These are phyloP conservation scores for Lepisosteus osseus DNA, from an alignment of 2,113 vertebrate species.

Conservation along the genomic window DNA sequence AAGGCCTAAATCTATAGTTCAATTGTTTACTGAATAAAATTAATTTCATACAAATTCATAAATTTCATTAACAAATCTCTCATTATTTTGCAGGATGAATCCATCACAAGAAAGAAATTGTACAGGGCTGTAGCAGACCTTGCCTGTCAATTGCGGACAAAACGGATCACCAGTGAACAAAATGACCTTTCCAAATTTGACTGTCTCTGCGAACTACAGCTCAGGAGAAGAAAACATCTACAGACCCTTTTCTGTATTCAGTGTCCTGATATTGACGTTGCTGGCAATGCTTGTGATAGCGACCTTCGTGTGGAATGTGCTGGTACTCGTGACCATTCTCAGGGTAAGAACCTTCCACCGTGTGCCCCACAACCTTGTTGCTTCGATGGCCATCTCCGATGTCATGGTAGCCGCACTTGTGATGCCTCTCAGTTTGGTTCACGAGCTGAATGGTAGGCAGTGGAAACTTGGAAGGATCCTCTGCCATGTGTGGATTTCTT, in stretches of 20 bases:
- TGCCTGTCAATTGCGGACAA: neutral
- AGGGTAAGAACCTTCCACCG: constrained; percentile 88
- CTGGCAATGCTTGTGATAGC: constrained; percentile 83
- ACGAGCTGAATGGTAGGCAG: constrained; percentile 77
- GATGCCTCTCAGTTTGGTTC: constrained; percentile 91
- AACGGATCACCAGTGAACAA: neutral
- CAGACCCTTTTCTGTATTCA: constrained; percentile 74
- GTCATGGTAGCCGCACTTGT: constrained; percentile 92
- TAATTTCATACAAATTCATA: too few relatives aligned
- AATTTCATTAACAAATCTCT: too few relatives aligned
- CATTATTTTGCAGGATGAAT: constrained; percentile 6
- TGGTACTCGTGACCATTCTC: constrained; percentile 89
- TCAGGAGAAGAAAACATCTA: constrained; percentile 48
- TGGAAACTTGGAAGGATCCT: constrained; percentile 85
- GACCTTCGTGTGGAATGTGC: constrained; percentile 89
- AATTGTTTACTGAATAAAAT: too few relatives aligned
- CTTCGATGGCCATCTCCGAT: constrained; percentile 89
- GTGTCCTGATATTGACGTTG: constrained; percentile 77
- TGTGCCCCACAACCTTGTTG: constrained; percentile 93
- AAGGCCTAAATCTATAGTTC: too few relatives aligned
- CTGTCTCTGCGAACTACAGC: constrained; percentile 32
- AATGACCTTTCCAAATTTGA: constrained; percentile 18
- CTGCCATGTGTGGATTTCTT: constrained; percentile 91
- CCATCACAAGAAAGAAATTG: neutral
- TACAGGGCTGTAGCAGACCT: too few relatives aligned